Evolutionary conservation across 2,888 invertebrate genomes (phyloP).

Genomic region (Melinaea marsaeus): DNA sequence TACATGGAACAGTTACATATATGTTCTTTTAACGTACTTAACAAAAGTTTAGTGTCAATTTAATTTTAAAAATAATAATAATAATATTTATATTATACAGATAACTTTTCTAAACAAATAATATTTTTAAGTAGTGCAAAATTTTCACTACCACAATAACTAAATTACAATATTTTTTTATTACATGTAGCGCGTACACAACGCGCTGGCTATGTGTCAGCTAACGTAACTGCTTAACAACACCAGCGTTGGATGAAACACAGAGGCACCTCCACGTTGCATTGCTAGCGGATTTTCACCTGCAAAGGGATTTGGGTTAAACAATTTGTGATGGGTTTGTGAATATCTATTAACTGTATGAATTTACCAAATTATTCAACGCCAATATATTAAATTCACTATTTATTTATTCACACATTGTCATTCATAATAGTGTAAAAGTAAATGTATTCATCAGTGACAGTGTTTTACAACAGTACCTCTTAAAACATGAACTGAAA

Average conservation of each 20-base stretch:
- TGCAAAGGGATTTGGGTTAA: conserved; percentile 42
- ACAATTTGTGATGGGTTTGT: conserved; percentile 12
- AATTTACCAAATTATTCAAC: too few relatives aligned
- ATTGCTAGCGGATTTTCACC: conserved; percentile 74
- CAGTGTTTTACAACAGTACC: too few relatives aligned
- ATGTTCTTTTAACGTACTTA: conserved; percentile 2
- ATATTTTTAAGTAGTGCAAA: conserved; percentile 6
- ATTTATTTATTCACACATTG: too few relatives aligned
- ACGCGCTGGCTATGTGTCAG: conserved; percentile 68
- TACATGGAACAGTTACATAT: neutral
- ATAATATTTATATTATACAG: neutral
- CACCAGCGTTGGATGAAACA: conserved; percentile 55
- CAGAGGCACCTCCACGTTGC: conserved; percentile 63
- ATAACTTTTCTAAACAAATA: neutral
- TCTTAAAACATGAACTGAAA: conserved; percentile 87
- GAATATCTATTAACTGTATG: conserved; percentile 8
- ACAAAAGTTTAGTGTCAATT: neutral
- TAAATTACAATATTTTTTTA: conserved; percentile 30
- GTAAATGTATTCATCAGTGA: too few relatives aligned
- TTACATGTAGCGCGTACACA: conserved; percentile 53
- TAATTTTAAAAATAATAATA: neutral
- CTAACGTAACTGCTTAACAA: conserved; percentile 49
- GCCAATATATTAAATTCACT: too few relatives aligned
- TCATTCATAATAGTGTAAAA: too few relatives aligned
- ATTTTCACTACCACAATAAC: conserved; percentile 7